Base-by-base conservation (phyloP, 2,113 vertebrate genomes). In the Phasianus colchicus region DNA sequence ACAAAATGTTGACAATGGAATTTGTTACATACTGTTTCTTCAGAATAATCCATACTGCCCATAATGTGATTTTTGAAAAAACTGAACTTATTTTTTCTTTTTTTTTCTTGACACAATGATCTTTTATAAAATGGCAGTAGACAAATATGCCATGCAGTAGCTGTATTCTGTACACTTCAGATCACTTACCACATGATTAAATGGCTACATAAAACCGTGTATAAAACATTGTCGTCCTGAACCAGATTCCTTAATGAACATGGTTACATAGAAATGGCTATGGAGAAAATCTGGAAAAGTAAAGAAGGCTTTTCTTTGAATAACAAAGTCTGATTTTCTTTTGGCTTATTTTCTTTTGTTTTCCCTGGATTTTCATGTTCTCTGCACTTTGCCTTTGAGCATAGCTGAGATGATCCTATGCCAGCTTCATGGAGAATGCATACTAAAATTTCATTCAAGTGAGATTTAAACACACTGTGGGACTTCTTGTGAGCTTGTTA, bases 381-480 rank as follows among this genome's bases (percentile, higher is more conserved):
- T 73, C 22, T 2, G 5, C 13, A 30, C 20, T 80, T 87, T 63
- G 25, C 9, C 17, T 84, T 94, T 88, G 45, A 66, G 18, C 0
- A 0, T 25, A 67, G 66, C 20, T 67, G 24, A 45, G 58, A 14
- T 0, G 1, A 55, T 91, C 17, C 32, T 71, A 55, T 9, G 1
- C 3, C 1, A 34, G 6, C 19, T 47, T 15, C 22, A 43, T 6
- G 17, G n/a, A 5, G 15, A 73, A 80, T 38, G 12, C 4, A 8
- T 32, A 16, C 9, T 67, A 77, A 86, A 86, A 29, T 36, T 57
- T 88, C 8, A 78, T 75, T 84, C 57, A 78, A 72, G 14, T 38
- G 43, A 52, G 3, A 18, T 75, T 86, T 83, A 72, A 94, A 25
- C n/a, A 24, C 6, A n/a, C 25, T 42, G 22, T 67, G 27, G 47